These are phyloP conservation scores for Rhinogobio ventralis DNA, from an alignment of 2,797 vertebrate genomes.

Conservation along the genomic window DNA sequence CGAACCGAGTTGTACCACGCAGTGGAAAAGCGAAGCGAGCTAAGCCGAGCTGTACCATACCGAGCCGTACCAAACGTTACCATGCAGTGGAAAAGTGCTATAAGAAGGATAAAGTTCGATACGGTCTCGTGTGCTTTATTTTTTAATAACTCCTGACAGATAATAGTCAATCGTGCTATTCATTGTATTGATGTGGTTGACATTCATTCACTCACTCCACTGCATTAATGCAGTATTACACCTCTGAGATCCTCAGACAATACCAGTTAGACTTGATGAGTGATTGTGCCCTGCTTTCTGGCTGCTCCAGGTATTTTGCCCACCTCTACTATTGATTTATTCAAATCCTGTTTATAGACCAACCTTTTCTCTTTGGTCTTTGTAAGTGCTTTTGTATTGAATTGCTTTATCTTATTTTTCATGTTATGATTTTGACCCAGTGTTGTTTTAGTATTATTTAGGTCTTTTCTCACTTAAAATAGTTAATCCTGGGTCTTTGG, in stretches of 20 bases:
- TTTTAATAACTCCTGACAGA: background rate
- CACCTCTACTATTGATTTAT: background rate
- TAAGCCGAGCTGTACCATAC: no score
- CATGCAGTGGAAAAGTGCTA: no score
- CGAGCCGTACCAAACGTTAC: no score
- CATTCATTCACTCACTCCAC: background rate
- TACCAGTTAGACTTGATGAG: background rate
- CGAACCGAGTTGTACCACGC: no score
- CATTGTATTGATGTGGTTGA: constrained; percentile 1
- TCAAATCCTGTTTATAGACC: background rate
- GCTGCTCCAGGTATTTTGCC: background rate
- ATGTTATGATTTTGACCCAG: background rate
- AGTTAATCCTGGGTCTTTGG: no score
- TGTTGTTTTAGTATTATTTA: background rate
- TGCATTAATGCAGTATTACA: constrained; percentile 24
- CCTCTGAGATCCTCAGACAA: background rate
- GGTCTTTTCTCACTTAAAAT: background rate
- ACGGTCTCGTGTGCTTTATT: background rate
- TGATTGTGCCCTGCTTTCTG: background rate
- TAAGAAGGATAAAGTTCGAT: no score
- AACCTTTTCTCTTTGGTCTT: background rate
- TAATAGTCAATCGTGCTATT: constrained; percentile 4
- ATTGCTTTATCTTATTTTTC: background rate
- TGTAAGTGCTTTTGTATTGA: background rate
- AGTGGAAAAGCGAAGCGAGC: no score